Evolutionary conservation across 1,140 invertebrate genomes (phyloP).

Genomic region (Leptinotarsa defecta): DNA sequence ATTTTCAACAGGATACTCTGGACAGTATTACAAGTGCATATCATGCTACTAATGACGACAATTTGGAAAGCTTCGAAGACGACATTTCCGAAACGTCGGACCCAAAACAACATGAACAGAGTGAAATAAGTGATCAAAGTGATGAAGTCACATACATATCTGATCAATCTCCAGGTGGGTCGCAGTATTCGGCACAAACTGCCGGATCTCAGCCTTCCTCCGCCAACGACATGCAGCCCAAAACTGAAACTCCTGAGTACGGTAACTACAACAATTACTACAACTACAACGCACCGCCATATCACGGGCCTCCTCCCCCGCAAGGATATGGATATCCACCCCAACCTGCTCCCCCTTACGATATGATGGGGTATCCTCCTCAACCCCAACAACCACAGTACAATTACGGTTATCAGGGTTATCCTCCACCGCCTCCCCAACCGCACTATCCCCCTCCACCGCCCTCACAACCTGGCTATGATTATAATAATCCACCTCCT

Average conservation of each 20-base stretch:
- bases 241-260: conserved; percentile 43
- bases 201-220: conserved; percentile 25
- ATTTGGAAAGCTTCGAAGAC: conserved; percentile 30
- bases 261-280: conserved; percentile 48
- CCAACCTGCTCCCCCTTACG: conserved; percentile 46
- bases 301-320: conserved; percentile 42
- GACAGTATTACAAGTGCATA: conserved; percentile 53
- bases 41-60: conserved; percentile 31
- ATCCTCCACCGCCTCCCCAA: conserved; percentile 42
- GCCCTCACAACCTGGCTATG: conserved; percentile 43
- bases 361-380: conserved; percentile 44
- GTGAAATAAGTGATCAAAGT: conserved; percentile 45
- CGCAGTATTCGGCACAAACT: conserved; percentile 23
- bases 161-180: conserved; percentile 37
- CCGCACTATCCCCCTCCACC: conserved; percentile 46
- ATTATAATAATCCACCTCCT: conserved; percentile 43
- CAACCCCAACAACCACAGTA: conserved; percentile 48
- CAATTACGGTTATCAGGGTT: conserved; percentile 48
- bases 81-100: conserved; percentile 23
- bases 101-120: conserved; percentile 31
- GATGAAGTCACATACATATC: conserved; percentile 50
- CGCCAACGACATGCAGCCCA: conserved; percentile 34
- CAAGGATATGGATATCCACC: conserved; percentile 40
- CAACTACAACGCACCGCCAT: conserved; percentile 48
- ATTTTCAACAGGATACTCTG: conserved; percentile 46